Evolutionary conservation across 2,888 invertebrate genomes (phyloP).

Genomic region (Melolontha melolontha): DNA sequence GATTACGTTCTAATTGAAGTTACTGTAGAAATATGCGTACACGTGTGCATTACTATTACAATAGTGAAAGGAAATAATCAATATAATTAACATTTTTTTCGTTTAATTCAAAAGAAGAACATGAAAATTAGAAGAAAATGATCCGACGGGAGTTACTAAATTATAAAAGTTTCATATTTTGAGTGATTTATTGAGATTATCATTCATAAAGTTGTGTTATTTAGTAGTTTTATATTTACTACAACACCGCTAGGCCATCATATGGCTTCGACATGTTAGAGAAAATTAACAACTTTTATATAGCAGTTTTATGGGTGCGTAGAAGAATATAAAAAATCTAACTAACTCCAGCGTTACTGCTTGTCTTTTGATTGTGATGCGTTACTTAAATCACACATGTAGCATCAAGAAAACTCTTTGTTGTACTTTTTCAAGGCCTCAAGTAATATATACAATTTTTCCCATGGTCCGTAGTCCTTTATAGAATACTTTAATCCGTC

Average conservation of each 20-base stretch:
- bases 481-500: too few relatives aligned
- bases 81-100: too few relatives aligned
- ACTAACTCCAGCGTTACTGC: not conserved
- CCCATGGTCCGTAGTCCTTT: not conserved
- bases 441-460: not conserved
- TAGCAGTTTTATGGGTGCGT: conserved; percentile 3
- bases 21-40: conserved; percentile 41
- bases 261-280: not conserved
- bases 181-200: not conserved
- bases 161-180: not conserved
- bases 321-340: not conserved
- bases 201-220: conserved; percentile 3
- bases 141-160: conserved; percentile 4
- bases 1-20: conserved; percentile 45
- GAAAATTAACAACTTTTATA: conserved; percentile 6
- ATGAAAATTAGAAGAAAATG: not conserved
- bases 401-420: too few relatives aligned
- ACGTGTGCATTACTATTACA: not conserved
- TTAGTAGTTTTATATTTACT: conserved; percentile 2
- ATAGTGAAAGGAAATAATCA: too few relatives aligned
- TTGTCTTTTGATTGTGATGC: too few relatives aligned
- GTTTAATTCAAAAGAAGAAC: too few relatives aligned
- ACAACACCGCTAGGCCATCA: not conserved
- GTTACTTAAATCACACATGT: too few relatives aligned
- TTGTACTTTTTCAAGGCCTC: too few relatives aligned